These are phyloP conservation scores for Iguana delicatissima DNA, from an alignment of 2,797 vertebrate species.

Conservation along the genomic window DNA sequence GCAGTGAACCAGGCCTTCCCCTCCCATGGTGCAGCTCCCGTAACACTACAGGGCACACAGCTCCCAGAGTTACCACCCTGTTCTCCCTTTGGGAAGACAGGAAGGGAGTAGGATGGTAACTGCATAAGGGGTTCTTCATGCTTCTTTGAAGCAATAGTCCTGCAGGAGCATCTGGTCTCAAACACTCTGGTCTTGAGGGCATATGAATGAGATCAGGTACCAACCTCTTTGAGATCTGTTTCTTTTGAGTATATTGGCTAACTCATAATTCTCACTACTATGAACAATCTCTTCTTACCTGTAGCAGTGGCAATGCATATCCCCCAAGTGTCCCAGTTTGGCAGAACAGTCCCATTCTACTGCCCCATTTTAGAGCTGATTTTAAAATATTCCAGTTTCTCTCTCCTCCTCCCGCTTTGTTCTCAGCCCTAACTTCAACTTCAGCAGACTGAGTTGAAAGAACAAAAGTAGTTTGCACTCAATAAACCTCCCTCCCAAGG, in stretches of 20 bases:
- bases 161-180: slow-evolving; percentile 74
- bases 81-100: slow-evolving; percentile 73
- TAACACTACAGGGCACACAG: slow-evolving; percentile 72
- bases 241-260: slow-evolving; percentile 62
- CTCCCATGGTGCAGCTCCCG: slow-evolving; percentile 73
- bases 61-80: slow-evolving; percentile 74
- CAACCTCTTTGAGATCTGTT: slow-evolving; percentile 69
- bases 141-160: slow-evolving; percentile 71
- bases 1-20: slow-evolving; percentile 76
- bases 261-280: slow-evolving; percentile 60
- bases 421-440: too few species aligned
- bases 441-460: too few species aligned
- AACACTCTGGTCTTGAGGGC: slow-evolving; percentile 73
- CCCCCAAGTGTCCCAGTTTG: too few species aligned
- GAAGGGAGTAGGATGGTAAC: slow-evolving; percentile 60
- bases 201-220: slow-evolving; percentile 60
- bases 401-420: too few species aligned
- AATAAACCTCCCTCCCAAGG: too few species aligned
- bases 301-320: slow-evolving; percentile 54
- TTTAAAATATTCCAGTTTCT: too few species aligned
- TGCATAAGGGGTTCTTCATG: slow-evolving; percentile 73
- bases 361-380: too few species aligned
- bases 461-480: too few species aligned
- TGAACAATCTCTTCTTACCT: slow-evolving; percentile 69
- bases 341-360: too few species aligned